Base-by-base conservation (phyloP, 2,797 vertebrate species). In the Macroramphosus scolopax region DNA sequence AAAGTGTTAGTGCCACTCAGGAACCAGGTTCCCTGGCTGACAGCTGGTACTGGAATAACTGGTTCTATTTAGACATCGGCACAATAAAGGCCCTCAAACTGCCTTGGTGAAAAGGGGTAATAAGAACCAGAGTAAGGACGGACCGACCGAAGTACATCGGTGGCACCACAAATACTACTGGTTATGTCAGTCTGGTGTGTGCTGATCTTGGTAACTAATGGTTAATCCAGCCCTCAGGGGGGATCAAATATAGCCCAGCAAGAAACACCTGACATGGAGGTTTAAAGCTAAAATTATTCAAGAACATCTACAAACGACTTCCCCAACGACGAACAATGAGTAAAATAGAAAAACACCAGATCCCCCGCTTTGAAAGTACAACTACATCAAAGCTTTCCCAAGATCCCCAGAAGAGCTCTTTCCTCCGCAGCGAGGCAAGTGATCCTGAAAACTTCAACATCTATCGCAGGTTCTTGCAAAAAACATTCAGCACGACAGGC, bases 321-420 rank as follows among this genome's bases (percentile, higher is more conserved):
- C 63, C 72, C 61, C 42, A 32, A 68, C 62, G 38, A 58, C 17
- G 33, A 82, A 72, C 42, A 66, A 57, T 1, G 29, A 36, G 30
- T 34, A 38, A 59, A 25, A 68, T 3, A 40, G 38, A 36, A 43
- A 73, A 63, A 55, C 29, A 44, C 38, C 39, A 62, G 20, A 39
- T 75, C 53, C 31, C 40, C 56, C 33, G 33, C 54, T 62, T 68
- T 68, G 37, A 35, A 71, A 65, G 51, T 22, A 52, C 34, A 70
- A 54, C 20, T 32, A 63, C 72, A 76, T 67, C 63, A 82, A 80
- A 82, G 63, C 20, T 18, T 47, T 45, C 35, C 58, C 37, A 44
- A 16, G 36, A 42, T 43, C 56, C 54, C 46, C 54, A 34, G 30
- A 75, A 72, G 72, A 20, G 13, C 54, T 63, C 17, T 25, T 29